phyloP scores from a whole-genome alignment of 2,888 invertebrate species.

The Deroplatys truncata region DNA sequence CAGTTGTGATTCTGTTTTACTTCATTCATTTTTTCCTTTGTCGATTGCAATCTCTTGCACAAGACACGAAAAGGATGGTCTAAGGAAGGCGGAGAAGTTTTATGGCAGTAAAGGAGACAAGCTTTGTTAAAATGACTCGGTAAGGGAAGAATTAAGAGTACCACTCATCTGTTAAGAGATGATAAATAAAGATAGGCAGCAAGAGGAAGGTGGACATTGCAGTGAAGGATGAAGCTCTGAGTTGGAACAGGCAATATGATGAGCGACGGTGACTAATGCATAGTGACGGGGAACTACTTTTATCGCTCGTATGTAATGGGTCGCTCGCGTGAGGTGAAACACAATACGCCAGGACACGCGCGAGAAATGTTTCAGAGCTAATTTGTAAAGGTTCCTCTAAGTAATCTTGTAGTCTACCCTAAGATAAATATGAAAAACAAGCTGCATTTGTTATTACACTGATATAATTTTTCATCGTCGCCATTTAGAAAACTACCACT shows the following conservation, averaged over 20 bases:
- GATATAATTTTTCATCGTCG: neutral
- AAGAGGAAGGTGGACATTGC: too few relatives aligned
- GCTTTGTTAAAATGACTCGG: too few relatives aligned
- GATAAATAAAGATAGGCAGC: too few relatives aligned
- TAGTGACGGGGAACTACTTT: neutral
- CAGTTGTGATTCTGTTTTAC: too few relatives aligned
- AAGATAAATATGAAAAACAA: neutral
- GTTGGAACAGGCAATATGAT: neutral
- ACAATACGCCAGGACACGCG: neutral
- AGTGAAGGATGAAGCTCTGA: too few relatives aligned
- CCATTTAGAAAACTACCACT: neutral
- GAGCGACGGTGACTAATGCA: neutral
- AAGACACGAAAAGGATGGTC: too few relatives aligned
- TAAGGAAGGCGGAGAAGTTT: too few relatives aligned
- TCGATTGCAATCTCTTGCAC: too few relatives aligned
- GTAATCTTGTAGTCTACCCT: neutral
- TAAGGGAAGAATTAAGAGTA: too few relatives aligned
- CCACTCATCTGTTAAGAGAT: too few relatives aligned
- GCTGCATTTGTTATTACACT: neutral
- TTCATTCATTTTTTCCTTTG: too few relatives aligned
- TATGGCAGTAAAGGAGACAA: too few relatives aligned
- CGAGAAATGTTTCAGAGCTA: neutral
- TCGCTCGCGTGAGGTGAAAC: neutral
- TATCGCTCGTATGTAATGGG: neutral
- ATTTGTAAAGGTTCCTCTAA: neutral